Evolutionary conservation across 2,113 vertebrate species (phyloP), one percentile per base, ranked within the genome.

Genomic region (Apodemus sylvaticus): DNA sequence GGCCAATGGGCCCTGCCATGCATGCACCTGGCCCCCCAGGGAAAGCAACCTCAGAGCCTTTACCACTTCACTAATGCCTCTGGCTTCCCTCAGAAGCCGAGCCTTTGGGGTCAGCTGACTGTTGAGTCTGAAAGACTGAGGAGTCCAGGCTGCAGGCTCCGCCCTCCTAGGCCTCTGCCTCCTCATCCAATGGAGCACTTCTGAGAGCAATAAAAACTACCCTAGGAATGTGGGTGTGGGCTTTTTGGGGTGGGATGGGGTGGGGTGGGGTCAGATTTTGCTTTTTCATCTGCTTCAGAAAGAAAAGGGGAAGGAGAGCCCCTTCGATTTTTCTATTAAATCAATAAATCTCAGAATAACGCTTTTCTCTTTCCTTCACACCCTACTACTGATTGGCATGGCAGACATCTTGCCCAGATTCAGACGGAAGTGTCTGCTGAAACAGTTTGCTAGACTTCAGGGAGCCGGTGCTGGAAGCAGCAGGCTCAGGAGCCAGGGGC

Each of bases 141-240:
- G 36, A 42, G 24, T 10, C 62, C 55, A 13, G 51, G 58, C 48
- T 48, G 3, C 87, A 26, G 64, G 86, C 79, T 48, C 9, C 5
- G 26, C 31, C n/a, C 88, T 34, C 53, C 70, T 10, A 45, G 51
- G 79, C 20, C 42, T 48, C 14, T 55, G 48, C 68, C 79, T n/a
- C 53, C 26, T 96, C 96, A 94, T 97, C 97, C 94, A 93, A 85
- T 94, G 96, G 96, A 94, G 89, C 97, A 98, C 97, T 97, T 98
- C 97, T 93, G 98, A 98, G 97, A 98, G 98, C 98, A 98, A 98
- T 98, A 98, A 98, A 98, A 98, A 98, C 96, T 98, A 96, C 97
- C 97, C 97, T 92, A 86, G 89, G 96, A 94, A 89, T 87, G 91
- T 95, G 91, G 42, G 42, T n/a, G 34, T 70, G 93, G 0, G 96